Conservation (phyloP, 2,888 invertebrate species). For the Seira musarum region DNA sequence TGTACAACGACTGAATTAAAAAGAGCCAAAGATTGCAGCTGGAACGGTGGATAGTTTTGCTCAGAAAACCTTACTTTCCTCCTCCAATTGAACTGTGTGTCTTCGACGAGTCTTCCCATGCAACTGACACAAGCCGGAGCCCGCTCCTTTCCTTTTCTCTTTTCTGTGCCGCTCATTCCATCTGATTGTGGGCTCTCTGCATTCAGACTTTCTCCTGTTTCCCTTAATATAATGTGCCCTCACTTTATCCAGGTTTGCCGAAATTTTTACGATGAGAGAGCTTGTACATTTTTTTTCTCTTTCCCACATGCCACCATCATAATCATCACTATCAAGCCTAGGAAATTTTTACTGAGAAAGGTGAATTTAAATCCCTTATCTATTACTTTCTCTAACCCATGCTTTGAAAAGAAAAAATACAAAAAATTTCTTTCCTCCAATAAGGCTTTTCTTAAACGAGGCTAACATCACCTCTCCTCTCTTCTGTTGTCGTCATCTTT, state of each 20-base stretch:
- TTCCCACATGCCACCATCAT: slow-evolving; percentile 1
- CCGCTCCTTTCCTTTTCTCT: slow-evolving; percentile 60
- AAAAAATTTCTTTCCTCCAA: not conserved
- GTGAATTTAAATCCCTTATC: slow-evolving; percentile 2
- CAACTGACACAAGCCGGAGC: slow-evolving; percentile 62
- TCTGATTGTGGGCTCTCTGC: too few species aligned
- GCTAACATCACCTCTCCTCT: not conserved
- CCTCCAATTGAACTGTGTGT: slow-evolving; percentile 35
- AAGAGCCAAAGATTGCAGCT: slow-evolving; percentile 2
- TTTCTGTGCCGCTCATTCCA: not conserved
- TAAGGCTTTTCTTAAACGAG: not conserved
- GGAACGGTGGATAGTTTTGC: slow-evolving; percentile 7
- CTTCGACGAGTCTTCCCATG: slow-evolving; percentile 57
- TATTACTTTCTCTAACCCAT: not conserved
- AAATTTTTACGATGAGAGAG: not conserved
- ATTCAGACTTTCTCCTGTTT: not conserved
- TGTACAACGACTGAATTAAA: slow-evolving; percentile 1
- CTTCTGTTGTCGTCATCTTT: not conserved
- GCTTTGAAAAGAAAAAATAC: too few species aligned
- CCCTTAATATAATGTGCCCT: not conserved
- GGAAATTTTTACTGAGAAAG: not conserved
- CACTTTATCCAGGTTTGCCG: not conserved
- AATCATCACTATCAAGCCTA: not conserved
- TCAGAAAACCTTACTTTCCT: not conserved
- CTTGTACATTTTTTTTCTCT: not conserved